Evolutionary conservation across 2,797 vertebrate species (phyloP).

Genomic region (Clarias laeviceps): DNA sequence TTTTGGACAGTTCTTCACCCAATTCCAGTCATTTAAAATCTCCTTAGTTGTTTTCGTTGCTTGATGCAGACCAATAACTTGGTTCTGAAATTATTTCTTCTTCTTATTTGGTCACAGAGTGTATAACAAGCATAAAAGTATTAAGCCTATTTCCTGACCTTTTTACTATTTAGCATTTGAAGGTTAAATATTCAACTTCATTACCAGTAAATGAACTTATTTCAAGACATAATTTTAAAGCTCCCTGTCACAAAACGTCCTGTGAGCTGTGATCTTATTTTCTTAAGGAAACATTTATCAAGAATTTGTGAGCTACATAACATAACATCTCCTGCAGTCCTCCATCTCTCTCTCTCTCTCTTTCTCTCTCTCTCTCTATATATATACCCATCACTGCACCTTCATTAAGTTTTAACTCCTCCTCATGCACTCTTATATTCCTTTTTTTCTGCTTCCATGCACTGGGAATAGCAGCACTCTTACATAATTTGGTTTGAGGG

Average conservation of each 20-base stretch:
- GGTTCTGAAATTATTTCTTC: too few relatives aligned
- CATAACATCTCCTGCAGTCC: slow-evolving; percentile 5
- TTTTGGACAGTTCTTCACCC: too few relatives aligned
- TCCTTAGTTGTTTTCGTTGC: too few relatives aligned
- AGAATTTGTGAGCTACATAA: slow-evolving; percentile 68
- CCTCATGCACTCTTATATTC: slow-evolving; percentile 41
- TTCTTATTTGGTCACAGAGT: too few relatives aligned
- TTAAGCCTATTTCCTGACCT: background rate
- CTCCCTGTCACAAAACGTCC: slow-evolving; percentile 66
- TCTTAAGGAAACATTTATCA: slow-evolving; percentile 64
- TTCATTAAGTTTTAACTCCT: slow-evolving; percentile 55
- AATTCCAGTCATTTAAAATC: too few relatives aligned
- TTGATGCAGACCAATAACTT: too few relatives aligned
- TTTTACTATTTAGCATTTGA: background rate
- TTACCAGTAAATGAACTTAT: background rate
- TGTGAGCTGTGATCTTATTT: slow-evolving; percentile 61
- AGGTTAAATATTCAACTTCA: background rate
- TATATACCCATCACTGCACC: background rate
- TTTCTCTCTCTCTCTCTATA: background rate
- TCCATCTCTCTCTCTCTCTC: background rate
- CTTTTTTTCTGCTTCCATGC: slow-evolving; percentile 29
- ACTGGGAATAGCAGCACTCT: slow-evolving; percentile 46
- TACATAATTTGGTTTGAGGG: slow-evolving; percentile 30
- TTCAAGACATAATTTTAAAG: slow-evolving; percentile 39
- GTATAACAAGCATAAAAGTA: background rate